Evolutionary conservation across 2,797 vertebrate species (phyloP), one percentile per base, ranked within the genome.

Genomic region (Cossypha niveicapilla): DNA sequence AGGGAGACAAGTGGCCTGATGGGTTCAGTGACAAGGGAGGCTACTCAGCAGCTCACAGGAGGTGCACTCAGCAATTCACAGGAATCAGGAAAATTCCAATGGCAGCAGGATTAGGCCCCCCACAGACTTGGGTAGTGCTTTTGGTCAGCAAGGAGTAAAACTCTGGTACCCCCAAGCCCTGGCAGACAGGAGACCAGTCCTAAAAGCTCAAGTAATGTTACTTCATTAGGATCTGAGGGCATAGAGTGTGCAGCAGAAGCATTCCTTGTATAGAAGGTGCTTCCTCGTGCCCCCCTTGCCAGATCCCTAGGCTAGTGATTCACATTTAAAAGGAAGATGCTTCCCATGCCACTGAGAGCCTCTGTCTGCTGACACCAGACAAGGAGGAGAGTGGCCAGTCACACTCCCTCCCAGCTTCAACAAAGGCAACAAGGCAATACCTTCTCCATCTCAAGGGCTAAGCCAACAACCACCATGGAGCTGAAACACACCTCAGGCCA

Each of bases 291-390:
- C 50, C 60, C 6, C 44, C 42, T 35, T 63, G 75, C 92, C 73
- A 62, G 68, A 58, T 67, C 80, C 75, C 86, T 34, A 88, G 53
- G 86, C 47, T 86, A 92, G 66, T 62, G 72, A 94, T 95, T 95
- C 95, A 95, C 94, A 96, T 96, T 96, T 86, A 45, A 88, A 94
- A 95, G 89, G 89, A 96, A 94, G 91, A 92, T 71, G 48, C 85
- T 92, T 87, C 79, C 82, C 91, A 81, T 32, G 28, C 73, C 89
- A 70, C 89, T 23, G 85, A 88, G 53, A 70, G 73, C 70, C 83
- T 78, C 81, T 30, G 58, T 35, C 87, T 82, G 78, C 88, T 58
- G 56, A 48, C 12, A 6, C 65, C 10, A 34, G 48, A 42, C 61
- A 54, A 44, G 57, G 34, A 79, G 50, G 34, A 82, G 57, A 0